Evolutionary conservation across 2,113 vertebrate genomes (phyloP).

Genomic region (Gopherus flavomarginatus): DNA sequence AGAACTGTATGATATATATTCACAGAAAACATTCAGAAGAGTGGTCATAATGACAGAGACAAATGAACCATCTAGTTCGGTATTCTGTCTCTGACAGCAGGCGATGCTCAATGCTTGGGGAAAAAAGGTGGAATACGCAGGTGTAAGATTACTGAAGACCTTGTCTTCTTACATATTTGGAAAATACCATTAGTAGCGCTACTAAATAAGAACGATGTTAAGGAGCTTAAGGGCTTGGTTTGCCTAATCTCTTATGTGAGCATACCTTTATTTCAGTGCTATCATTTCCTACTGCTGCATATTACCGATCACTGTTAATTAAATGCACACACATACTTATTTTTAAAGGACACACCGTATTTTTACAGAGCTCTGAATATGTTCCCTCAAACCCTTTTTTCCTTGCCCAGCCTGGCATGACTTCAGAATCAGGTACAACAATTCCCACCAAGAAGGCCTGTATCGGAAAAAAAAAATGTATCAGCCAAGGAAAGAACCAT

Average conservation of each 20-base stretch:
- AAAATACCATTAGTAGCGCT: not conserved
- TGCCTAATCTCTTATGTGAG: not conserved
- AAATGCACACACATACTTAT: not conserved
- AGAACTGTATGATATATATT: not conserved
- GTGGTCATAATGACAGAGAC: not conserved
- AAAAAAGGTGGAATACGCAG: not conserved
- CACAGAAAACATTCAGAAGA: not conserved
- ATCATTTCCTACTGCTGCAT: not conserved
- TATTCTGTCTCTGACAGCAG: not conserved
- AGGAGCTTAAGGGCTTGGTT: not conserved
- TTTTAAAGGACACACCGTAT: slow-evolving; percentile 79
- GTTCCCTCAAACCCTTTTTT: slow-evolving; percentile 91
- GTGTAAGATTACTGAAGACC: not conserved
- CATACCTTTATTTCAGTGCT: not conserved
- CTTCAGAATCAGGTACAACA: slow-evolving; percentile 92
- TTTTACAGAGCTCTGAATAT: slow-evolving; percentile 89
- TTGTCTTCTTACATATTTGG: not conserved
- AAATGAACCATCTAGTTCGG: not conserved
- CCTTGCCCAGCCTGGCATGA: slow-evolving; percentile 93
- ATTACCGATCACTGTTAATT: not conserved
- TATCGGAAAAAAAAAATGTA: not conserved
- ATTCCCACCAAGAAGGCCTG: slow-evolving; percentile 97
- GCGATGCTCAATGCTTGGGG: not conserved
- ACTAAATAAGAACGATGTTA: not conserved
- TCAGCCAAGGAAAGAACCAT: not conserved